Conservation (phyloP, 1,140 invertebrate genomes). For the Cotesia glomerata region DNA sequence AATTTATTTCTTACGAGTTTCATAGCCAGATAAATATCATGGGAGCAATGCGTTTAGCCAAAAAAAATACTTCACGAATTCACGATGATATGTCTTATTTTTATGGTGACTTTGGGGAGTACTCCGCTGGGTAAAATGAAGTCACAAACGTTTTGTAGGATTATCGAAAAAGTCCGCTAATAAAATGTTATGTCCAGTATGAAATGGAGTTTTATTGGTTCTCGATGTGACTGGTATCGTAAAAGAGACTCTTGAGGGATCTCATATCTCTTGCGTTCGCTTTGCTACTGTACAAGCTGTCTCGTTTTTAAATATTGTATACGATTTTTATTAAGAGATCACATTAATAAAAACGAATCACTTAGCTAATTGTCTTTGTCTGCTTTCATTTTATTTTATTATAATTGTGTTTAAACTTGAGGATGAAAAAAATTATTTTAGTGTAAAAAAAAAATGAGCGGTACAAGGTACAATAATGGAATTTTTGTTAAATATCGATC, state of each 20-base stretch:
- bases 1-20: too few relatives aligned
- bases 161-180: slow-evolving; percentile 34
- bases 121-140: slow-evolving; percentile 22
- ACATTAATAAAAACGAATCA: slow-evolving; percentile 3
- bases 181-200: slow-evolving; percentile 30
- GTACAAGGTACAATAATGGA: slow-evolving; percentile 6
- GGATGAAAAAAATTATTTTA: neutral
- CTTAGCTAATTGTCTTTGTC: slow-evolving; percentile 15
- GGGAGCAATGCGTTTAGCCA: too few relatives aligned
- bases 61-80: too few relatives aligned
- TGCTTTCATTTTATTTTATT: too few relatives aligned
- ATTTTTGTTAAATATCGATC: slow-evolving; percentile 24
- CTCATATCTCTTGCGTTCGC: neutral
- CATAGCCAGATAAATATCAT: too few relatives aligned
- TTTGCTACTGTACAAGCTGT: neutral
- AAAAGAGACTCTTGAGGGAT: slow-evolving; percentile 11
- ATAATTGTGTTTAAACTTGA: too few relatives aligned
- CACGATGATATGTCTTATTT: too few relatives aligned
- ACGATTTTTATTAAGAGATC: slow-evolving; percentile 19
- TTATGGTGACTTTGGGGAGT: too few relatives aligned
- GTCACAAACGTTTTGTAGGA: slow-evolving; percentile 27
- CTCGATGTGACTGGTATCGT: slow-evolving; percentile 27
- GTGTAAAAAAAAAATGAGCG: neutral
- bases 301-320: slow-evolving; percentile 6
- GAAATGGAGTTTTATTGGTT: slow-evolving; percentile 20